Conservation (phyloP, 1,140 invertebrate genomes). For the Ganaspis sp. region DNA sequence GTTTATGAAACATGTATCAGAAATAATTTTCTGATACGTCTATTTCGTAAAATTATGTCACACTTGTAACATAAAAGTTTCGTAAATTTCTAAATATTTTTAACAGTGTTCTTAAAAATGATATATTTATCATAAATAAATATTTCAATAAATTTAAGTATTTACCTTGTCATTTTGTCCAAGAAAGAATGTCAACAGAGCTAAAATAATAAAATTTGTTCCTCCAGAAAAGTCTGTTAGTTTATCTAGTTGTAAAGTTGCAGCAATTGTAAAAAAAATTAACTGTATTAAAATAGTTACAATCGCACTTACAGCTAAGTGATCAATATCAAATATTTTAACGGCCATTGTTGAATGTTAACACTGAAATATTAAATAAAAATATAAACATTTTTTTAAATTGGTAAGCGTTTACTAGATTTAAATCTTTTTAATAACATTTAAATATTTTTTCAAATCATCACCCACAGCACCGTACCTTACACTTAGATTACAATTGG, state of each 20-base stretch:
- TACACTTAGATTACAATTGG: no score
- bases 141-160: constrained; percentile 3
- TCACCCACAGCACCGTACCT: no score
- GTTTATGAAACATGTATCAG: no score
- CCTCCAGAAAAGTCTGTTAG: constrained; percentile 94
- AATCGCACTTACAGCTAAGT: constrained; percentile 91
- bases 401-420: no score
- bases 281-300: constrained; percentile 92
- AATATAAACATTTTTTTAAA: constrained; percentile 15
- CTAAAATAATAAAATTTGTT: constrained; percentile 92
- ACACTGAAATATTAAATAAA: not conserved
- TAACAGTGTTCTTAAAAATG: no score
- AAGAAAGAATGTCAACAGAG: constrained; percentile 90
- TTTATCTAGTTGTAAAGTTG: constrained; percentile 91
- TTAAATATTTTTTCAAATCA: no score
- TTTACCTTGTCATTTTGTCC: constrained; percentile 86
- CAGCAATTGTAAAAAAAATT: constrained; percentile 90
- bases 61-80: no score
- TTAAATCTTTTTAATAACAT: no score
- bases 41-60: no score
- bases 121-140: not conserved
- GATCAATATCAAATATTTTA: constrained; percentile 88
- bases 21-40: no score
- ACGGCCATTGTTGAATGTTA: constrained; percentile 76
- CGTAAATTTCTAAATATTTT: no score